Evolutionary conservation across 2,797 vertebrate genomes (phyloP).

Genomic region (Parotocinclus haroldoi): DNA sequence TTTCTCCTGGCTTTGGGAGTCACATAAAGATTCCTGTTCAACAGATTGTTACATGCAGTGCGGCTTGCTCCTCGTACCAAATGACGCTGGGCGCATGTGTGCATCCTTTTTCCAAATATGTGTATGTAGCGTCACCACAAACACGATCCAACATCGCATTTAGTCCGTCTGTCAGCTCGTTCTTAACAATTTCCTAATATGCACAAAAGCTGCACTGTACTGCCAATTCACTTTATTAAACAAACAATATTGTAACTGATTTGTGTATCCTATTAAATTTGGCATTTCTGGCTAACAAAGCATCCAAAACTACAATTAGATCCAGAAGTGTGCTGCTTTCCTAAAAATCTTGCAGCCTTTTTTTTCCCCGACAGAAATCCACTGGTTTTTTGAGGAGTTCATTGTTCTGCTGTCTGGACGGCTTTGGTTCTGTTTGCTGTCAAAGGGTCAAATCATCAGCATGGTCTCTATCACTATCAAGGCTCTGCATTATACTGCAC

Average conservation of each 20-base stretch:
- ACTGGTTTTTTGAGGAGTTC: background rate
- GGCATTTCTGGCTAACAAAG: slow-evolving; percentile 54
- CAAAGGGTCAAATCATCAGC: background rate
- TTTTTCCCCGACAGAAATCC: slow-evolving; percentile 43
- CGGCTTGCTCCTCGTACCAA: slow-evolving; percentile 7
- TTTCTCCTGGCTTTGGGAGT: slow-evolving; percentile 3
- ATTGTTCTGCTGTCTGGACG: slow-evolving; percentile 51
- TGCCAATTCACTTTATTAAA: slow-evolving; percentile 39
- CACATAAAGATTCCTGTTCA: slow-evolving; percentile 10
- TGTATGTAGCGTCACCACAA: slow-evolving; percentile 17
- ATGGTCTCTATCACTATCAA: background rate
- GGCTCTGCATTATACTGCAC: too few species aligned
- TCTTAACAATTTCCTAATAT: slow-evolving; percentile 36
- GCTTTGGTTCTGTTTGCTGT: slow-evolving; percentile 28
- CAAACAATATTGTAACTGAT: slow-evolving; percentile 40
- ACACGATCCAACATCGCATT: slow-evolving; percentile 16
- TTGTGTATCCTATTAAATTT: slow-evolving; percentile 38
- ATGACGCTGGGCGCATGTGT: slow-evolving; percentile 6
- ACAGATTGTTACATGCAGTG: slow-evolving; percentile 6
- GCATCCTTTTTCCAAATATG: background rate
- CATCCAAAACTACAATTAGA: slow-evolving; percentile 57
- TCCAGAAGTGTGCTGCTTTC: slow-evolving; percentile 50
- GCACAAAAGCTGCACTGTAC: slow-evolving; percentile 28
- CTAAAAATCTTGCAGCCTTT: slow-evolving; percentile 51
- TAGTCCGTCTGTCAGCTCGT: slow-evolving; percentile 15